phyloP scores from a whole-genome alignment of 2,888 invertebrate genomes.

The Ectemnius lituratus region DNA sequence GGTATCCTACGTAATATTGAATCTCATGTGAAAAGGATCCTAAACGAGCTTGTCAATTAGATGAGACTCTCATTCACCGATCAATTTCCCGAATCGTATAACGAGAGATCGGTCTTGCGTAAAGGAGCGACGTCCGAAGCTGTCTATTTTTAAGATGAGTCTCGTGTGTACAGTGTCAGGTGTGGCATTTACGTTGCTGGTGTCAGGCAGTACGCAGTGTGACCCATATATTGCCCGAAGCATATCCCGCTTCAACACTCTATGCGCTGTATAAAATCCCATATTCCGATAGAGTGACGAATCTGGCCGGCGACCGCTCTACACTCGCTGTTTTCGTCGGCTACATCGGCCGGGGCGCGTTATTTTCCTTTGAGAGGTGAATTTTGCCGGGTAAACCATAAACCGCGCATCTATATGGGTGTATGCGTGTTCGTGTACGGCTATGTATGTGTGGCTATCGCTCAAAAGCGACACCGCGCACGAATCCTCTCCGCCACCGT shows the following conservation, averaged over 20 bases:
- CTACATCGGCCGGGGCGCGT: not conserved
- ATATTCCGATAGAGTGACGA: constrained; percentile 48
- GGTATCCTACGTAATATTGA: too few species aligned
- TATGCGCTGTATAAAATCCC: constrained; percentile 44
- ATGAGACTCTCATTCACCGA: too few species aligned
- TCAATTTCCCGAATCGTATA: too few species aligned
- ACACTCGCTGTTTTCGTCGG: not conserved
- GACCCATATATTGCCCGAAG: constrained; percentile 52
- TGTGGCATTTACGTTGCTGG: not conserved
- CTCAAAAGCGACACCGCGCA: not conserved
- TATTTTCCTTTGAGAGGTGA: constrained; percentile 6
- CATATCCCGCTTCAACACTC: constrained; percentile 13
- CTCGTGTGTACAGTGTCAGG: too few species aligned
- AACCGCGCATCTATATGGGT: not conserved
- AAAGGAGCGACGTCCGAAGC: too few species aligned
- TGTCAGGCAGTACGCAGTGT: constrained; percentile 15
- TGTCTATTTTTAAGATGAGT: too few species aligned
- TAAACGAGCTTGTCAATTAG: too few species aligned
- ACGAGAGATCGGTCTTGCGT: too few species aligned
- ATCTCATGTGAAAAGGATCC: too few species aligned
- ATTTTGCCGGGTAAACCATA: not conserved
- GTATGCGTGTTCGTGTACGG: not conserved
- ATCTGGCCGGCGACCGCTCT: constrained; percentile 18
- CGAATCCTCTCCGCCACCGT: not conserved
- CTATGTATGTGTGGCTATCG: not conserved